Conservation (phyloP, 2,113 vertebrate genomes). For the Anguilla rostrata region DNA sequence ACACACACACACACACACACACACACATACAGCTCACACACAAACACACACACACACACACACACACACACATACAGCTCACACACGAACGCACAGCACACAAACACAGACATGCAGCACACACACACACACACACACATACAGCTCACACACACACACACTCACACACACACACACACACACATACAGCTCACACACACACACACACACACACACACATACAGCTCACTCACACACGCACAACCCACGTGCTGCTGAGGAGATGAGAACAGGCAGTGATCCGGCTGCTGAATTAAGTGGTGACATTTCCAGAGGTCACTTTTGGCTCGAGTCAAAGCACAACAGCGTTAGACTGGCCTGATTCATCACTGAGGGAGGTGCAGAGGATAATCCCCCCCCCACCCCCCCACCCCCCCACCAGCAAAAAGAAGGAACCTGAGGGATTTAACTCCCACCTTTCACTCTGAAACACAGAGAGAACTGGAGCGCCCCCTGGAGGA, state of each 20-base stretch:
- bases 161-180: not conserved
- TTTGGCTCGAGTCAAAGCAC: not conserved
- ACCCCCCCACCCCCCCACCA: too few species aligned
- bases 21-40: too few species aligned
- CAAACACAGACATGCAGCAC: not conserved
- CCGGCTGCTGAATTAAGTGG: not conserved
- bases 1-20: too few species aligned
- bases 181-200: not conserved
- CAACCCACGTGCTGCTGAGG: not conserved
- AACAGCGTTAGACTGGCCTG: not conserved
- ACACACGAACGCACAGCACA: not conserved
- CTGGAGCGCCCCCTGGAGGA: not conserved
- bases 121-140: not conserved
- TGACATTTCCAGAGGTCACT: not conserved
- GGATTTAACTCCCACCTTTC: conserved; percentile 3
- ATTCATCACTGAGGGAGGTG: not conserved
- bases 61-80: not conserved
- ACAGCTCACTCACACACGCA: not conserved
- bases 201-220: not conserved
- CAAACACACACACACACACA: too few species aligned
- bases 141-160: not conserved
- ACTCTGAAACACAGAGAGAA: not conserved
- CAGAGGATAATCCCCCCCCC: too few species aligned
- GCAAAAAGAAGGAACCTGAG: not conserved
- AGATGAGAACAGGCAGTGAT: not conserved